Evolutionary conservation across 1,140 invertebrate genomes (phyloP), one percentile per base, ranked within the genome.

Genomic region (Schlechtendalia chinensis): DNA sequence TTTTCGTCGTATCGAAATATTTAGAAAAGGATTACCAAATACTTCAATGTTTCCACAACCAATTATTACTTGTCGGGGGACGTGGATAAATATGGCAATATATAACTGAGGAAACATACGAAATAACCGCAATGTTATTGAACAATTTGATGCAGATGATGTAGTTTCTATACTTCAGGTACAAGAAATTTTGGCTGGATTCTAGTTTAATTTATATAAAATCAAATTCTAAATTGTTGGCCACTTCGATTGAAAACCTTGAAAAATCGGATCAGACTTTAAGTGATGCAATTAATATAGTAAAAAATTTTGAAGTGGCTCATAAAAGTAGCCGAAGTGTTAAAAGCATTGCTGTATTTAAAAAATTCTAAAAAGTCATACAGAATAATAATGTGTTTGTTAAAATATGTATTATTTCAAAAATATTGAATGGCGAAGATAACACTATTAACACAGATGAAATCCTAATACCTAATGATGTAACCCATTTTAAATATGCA

Each of bases 141-240:
- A 63, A 63, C 59, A 63, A 63, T n/a, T n/a, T n/a, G n/a, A n/a
- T 63, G 6, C 59, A 29, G 59, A 63, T 63, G 27, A 63, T 63
- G 59, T 1, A 63, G 27, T 63, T 17, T 63, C 3, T n/a, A n/a
- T n/a, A n/a, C n/a, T n/a, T n/a, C n/a, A n/a, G n/a, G n/a, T n/a
- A n/a, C n/a, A n/a, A n/a, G n/a, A n/a, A n/a, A n/a, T n/a, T n/a
- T n/a, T n/a, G n/a, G 32, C 27, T 63, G 16, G 59, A 63, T 32
- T 63, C 59, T 6, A 63, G 27, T 32, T 63, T 63, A 63, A 63
- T 63, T 63, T 63, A 63, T 32, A 63, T 63, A 63, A 63, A 63
- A 63, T 63, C 59, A 17, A 32, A 63, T 63, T 63, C 32, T 32
- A 63, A 63, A 1, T 17, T 63, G 19, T 8, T 32, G 4, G 59